Conservation (phyloP, 2,797 vertebrate genomes). For the Rhinatrema bivittatum region DNA sequence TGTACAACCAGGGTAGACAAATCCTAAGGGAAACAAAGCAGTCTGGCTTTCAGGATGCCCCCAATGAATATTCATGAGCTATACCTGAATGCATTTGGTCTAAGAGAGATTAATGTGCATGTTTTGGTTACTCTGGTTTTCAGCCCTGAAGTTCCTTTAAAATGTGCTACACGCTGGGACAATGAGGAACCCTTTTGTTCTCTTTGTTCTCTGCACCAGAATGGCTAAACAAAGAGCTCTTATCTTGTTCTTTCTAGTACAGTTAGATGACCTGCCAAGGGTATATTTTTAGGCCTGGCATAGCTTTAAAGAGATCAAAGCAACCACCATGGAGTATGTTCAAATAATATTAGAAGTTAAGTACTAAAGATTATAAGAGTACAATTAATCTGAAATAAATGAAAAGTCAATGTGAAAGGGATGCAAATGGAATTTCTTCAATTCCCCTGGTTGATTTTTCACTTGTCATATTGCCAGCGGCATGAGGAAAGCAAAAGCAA, state of each 20-base stretch:
- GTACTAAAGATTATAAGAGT: slow-evolving; percentile 26
- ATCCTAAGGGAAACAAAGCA: no score
- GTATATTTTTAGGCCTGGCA: slow-evolving; percentile 3
- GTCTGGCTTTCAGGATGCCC: no score
- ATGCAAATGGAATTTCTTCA: slow-evolving; percentile 5
- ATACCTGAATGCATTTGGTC: no score
- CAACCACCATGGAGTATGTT: slow-evolving; percentile 10
- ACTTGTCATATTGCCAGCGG: slow-evolving; percentile 32
- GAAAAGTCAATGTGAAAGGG: slow-evolving; percentile 33
- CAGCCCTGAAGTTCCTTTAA: no score
- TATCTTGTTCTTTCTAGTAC: not conserved
- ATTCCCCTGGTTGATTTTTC: slow-evolving; percentile 5
- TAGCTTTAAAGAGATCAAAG: slow-evolving; percentile 23
- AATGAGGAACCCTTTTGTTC: not conserved
- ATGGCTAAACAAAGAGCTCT: not conserved
- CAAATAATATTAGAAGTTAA: slow-evolving; percentile 27
- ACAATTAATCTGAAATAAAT: slow-evolving; percentile 45
- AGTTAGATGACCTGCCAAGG: slow-evolving; percentile 8
- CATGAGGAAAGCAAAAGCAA: slow-evolving; percentile 10
- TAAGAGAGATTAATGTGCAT: no score
- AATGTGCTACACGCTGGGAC: no score
- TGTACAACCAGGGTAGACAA: no score
- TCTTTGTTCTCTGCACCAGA: not conserved
- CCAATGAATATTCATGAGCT: no score
- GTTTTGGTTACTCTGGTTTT: no score